Evolutionary conservation across 1,140 invertebrate species (phyloP).

Genomic region (Brachionus calyciflorus): DNA sequence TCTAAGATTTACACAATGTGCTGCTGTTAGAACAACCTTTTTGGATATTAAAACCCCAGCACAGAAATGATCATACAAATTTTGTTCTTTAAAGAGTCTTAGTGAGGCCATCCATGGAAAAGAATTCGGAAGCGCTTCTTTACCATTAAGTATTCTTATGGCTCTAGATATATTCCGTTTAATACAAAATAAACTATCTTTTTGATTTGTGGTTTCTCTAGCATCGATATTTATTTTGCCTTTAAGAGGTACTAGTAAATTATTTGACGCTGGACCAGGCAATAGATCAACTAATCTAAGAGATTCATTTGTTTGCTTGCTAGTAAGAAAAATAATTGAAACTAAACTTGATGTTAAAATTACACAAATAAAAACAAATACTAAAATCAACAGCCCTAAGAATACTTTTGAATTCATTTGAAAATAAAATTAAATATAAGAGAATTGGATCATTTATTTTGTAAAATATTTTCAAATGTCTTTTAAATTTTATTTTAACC

Average conservation of each 20-base stretch:
- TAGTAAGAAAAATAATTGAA: neutral
- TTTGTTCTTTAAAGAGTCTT: constrained; percentile 11
- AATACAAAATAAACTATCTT: neutral
- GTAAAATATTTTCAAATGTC: neutral
- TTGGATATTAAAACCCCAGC: constrained; percentile 7
- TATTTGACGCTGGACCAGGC: neutral
- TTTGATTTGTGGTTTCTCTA: neutral
- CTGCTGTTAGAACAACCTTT: constrained; percentile 13
- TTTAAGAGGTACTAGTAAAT: neutral
- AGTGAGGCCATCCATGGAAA: constrained; percentile 44
- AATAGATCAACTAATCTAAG: neutral
- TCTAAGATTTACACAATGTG: constrained; percentile 18
- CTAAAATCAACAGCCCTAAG: neutral
- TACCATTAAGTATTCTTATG: constrained; percentile 16
- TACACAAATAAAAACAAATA: constrained; percentile 21
- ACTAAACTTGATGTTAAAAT: constrained; percentile 8
- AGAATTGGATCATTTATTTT: neutral
- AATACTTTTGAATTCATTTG: neutral
- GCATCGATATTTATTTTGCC: neutral
- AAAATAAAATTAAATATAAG: neutral
- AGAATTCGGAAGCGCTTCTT: neutral
- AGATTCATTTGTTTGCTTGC: neutral
- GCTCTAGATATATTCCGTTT: neutral
- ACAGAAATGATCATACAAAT: constrained; percentile 46
- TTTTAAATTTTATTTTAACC: neutral